Evolutionary conservation across 2,888 invertebrate genomes (phyloP).

Genomic region (Chelonus formosanus): DNA sequence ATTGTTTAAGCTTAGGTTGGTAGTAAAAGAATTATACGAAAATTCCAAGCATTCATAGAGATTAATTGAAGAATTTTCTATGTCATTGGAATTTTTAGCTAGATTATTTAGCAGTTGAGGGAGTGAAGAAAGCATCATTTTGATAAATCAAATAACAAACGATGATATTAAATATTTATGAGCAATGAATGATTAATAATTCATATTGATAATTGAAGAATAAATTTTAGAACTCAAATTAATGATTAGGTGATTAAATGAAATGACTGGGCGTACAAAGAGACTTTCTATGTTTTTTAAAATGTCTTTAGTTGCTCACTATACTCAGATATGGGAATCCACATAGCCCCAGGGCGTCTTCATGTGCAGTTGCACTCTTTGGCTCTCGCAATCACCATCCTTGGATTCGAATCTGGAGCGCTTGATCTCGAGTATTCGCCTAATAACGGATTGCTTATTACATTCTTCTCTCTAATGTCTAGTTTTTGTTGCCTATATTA

Average conservation of each 20-base stretch:
- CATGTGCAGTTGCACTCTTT: constrained; percentile 42
- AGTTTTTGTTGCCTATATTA: too few species aligned
- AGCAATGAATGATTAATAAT: too few species aligned
- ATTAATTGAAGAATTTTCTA: too few species aligned
- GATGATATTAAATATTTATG: too few species aligned
- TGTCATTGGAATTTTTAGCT: too few species aligned
- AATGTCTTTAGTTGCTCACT: constrained; percentile 10
- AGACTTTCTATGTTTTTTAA: constrained; percentile 22
- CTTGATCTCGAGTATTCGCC: constrained; percentile 27
- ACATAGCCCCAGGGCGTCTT: constrained; percentile 46
- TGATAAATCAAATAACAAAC: too few species aligned
- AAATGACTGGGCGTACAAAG: neutral
- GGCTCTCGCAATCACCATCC: constrained; percentile 58
- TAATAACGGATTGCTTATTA: neutral
- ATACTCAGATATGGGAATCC: constrained; percentile 57
- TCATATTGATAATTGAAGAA: neutral
- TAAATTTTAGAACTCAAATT: neutral
- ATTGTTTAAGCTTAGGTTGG: too few species aligned
- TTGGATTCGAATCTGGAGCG: constrained; percentile 59
- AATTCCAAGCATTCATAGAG: too few species aligned
- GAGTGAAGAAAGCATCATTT: too few species aligned
- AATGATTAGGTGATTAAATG: constrained; percentile 8
- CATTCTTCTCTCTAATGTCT: neutral
- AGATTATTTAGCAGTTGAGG: too few species aligned
- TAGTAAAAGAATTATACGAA: too few species aligned